phyloP scores from a whole-genome alignment of 1,140 invertebrate species.

The Saccostrea echinata region DNA sequence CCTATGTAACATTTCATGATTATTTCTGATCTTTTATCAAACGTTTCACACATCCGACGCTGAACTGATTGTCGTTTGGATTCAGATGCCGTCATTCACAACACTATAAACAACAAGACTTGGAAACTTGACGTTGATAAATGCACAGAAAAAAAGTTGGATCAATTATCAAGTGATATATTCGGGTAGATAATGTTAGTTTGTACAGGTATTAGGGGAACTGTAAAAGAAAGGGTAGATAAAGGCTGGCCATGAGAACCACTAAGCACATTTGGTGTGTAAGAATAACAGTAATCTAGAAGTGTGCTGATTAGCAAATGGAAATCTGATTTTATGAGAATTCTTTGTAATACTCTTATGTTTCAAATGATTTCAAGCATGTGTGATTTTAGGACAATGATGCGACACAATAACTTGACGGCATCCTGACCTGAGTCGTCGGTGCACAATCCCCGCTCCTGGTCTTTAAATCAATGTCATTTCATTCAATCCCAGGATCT shows the following conservation, averaged over 20 bases:
- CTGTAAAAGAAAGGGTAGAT: not conserved
- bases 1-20: conserved; percentile 7
- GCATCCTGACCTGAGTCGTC: not conserved
- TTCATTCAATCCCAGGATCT: not conserved
- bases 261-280: not conserved
- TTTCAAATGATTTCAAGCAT: not conserved
- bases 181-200: not conserved
- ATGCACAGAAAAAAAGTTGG: not conserved
- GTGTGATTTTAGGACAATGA: not conserved
- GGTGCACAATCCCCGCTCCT: conserved; percentile 1
- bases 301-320: too few species aligned
- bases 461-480: conserved; percentile 34
- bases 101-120: not conserved
- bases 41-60: conserved; percentile 13
- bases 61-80: not conserved
- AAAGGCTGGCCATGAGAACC: not conserved
- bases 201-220: not conserved
- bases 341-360: not conserved
- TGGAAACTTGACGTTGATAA: not conserved
- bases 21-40: conserved; percentile 9
- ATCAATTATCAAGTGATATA: conserved; percentile 2
- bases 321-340: not conserved
- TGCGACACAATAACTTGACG: conserved; percentile 17
- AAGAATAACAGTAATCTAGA: too few species aligned
- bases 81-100: not conserved